Base-by-base conservation (phyloP, 2,113 vertebrate species). In the Hyperoodon ampullatus region DNA sequence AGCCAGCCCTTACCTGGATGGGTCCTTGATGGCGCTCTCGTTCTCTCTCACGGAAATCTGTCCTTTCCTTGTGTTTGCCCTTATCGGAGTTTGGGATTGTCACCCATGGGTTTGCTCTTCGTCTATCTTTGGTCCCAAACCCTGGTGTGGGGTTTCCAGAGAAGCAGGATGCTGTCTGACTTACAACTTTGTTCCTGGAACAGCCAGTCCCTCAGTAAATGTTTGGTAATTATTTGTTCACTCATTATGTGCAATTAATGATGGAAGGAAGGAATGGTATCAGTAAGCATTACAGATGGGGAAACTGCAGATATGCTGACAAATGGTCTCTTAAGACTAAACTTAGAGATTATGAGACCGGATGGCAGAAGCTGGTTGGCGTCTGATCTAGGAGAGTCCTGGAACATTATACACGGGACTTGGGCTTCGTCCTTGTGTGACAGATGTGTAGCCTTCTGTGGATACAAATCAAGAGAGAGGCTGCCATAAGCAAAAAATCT, bases 131-230 rank as follows among this genome's bases (percentile, higher is more conserved):
- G 44, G 55, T 3, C 55, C 26, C 65, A 26, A 16, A 26, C 55
- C 23, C 39, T 2, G 0, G 39, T 0, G 8, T 10, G 23, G 19
- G 28, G 1, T 7, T 7, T 9, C 53, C 53, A 3, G 0, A 4
- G 55, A 23, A 30, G 33, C 15, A 14, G 7, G 15, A 47, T 3
- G 35, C 35, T 24, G 47, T 15, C 58, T 8, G 60, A 61, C 60
- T 24, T 61, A 61, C 8, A 24, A 8, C 60, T 61, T 21, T 61
- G 21, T 8, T 9, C 21, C 53, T 15, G 35, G 15, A 68, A 26
- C 23, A 26, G 26, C 18, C 13, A 3, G 13, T 18, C 26, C 7
- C 28, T 39, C 15, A 24, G 3, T 28, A 42, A n/a, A 15, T 16
- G 3, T 2, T 23, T 8, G 30, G 15, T 24, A 15, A 85, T 26